Conservation (phyloP, 1,140 invertebrate genomes). For the Drosophila dunni region DNA sequence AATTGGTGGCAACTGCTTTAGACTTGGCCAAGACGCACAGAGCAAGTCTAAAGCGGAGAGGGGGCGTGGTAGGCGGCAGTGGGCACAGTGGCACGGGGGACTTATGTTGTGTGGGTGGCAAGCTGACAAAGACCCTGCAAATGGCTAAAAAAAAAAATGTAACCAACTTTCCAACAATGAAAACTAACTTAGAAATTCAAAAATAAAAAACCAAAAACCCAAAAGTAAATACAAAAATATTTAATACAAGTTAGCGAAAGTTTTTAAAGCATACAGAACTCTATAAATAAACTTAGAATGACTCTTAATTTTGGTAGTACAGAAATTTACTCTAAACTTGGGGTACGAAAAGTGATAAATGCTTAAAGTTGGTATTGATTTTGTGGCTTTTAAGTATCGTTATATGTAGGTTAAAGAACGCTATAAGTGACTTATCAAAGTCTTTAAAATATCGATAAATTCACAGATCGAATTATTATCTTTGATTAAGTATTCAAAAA, state of each 20-base stretch:
- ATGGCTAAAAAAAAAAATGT: constrained; percentile 5
- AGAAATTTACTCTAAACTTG: no score
- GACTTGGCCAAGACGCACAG: constrained; percentile 20
- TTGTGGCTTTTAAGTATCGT: no score
- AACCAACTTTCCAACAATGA: constrained; percentile 36
- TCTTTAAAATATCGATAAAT: no score
- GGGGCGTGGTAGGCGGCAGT: background rate
- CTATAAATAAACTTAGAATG: no score
- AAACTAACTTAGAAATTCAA: constrained; percentile 34
- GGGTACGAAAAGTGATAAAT: no score
- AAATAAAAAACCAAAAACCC: constrained; percentile 3
- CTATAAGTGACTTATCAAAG: no score
- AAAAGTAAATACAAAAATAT: background rate
- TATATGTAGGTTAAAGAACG: no score
- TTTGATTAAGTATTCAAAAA: no score
- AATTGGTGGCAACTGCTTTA: constrained; percentile 45
- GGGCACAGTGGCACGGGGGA: constrained; percentile 4
- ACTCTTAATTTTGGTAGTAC: no score
- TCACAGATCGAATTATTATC: no score
- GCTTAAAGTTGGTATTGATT: no score
- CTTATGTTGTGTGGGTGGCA: constrained; percentile 45
- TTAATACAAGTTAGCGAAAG: background rate
- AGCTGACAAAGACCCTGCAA: constrained; percentile 36
- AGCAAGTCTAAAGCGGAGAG: no score
- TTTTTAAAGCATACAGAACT: background rate